phyloP scores from a whole-genome alignment of 2,888 invertebrate genomes.

The Sesia bembeciformis region DNA sequence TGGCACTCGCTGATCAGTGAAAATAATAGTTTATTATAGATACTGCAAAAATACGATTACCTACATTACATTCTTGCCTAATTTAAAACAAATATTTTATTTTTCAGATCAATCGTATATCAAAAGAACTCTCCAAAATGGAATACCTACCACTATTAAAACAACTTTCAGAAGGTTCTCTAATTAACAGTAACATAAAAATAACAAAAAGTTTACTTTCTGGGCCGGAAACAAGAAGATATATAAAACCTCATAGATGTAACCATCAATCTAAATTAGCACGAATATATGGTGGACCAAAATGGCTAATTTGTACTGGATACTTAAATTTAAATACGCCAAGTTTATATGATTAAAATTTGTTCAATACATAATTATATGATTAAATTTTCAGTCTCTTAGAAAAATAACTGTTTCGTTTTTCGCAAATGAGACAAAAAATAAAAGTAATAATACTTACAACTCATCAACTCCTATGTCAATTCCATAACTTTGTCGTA shows the following conservation, averaged over 20 bases:
- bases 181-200: slow-evolving; percentile 31
- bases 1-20: too few relatives aligned
- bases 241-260: slow-evolving; percentile 62
- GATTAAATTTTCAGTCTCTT: too few relatives aligned
- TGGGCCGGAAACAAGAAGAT: slow-evolving; percentile 52
- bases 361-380: too few relatives aligned
- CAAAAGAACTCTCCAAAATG: slow-evolving; percentile 49
- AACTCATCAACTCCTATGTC: too few relatives aligned
- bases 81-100: background rate
- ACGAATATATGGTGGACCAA: slow-evolving; percentile 49
- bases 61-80: too few relatives aligned
- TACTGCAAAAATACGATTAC: too few relatives aligned
- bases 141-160: slow-evolving; percentile 50
- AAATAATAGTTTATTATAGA: too few relatives aligned
- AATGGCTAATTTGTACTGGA: slow-evolving; percentile 62
- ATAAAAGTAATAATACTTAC: too few relatives aligned
- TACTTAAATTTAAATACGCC: slow-evolving; percentile 59
- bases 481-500: too few relatives aligned
- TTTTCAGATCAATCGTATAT: slow-evolving; percentile 55
- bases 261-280: slow-evolving; percentile 55
- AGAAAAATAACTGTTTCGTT: too few relatives aligned
- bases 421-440: too few relatives aligned
- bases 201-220: slow-evolving; percentile 43
- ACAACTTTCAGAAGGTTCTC: slow-evolving; percentile 45
- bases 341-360: slow-evolving; percentile 43